Evolutionary conservation across 1,140 invertebrate genomes (phyloP).

Genomic region (Drosophila bocqueti): DNA sequence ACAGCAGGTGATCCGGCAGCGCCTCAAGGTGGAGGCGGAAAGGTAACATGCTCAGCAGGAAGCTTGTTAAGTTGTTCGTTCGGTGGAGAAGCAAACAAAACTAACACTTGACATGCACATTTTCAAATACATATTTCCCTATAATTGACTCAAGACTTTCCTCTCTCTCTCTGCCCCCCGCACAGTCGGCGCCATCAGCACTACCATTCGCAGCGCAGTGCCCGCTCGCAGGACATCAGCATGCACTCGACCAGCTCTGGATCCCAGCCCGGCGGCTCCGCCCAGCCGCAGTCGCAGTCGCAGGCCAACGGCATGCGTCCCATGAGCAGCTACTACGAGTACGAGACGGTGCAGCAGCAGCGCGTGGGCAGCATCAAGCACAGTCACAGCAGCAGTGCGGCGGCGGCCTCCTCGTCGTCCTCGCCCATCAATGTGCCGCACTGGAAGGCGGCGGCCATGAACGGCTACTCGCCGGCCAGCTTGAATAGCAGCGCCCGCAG

Average conservation of each 20-base stretch:
- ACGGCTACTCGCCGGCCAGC: constrained; percentile 70
- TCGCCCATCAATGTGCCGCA: constrained; percentile 78
- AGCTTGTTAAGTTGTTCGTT: neutral
- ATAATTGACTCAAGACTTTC: constrained; percentile 17
- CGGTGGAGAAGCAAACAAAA: neutral
- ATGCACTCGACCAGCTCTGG: constrained; percentile 61
- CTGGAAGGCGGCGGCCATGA: constrained; percentile 77
- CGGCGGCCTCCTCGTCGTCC: constrained; percentile 22
- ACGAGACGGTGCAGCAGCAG: constrained; percentile 90
- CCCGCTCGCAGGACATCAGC: constrained; percentile 87
- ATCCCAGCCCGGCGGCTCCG: constrained; percentile 31
- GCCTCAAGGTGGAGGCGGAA: constrained; percentile 90
- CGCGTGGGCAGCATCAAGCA: constrained; percentile 83
- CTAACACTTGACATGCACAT: neutral
- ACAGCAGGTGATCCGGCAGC: constrained; percentile 89
- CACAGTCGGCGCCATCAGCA: constrained; percentile 89
- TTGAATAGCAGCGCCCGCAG: constrained; percentile 83
- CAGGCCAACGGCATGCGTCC: constrained; percentile 85
- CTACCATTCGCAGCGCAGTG: constrained; percentile 91
- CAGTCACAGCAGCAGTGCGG: constrained; percentile 58
- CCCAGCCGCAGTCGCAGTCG: constrained; percentile 29
- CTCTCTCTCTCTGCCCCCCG: neutral
- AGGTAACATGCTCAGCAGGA: constrained; percentile 86
- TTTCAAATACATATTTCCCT: neutral
- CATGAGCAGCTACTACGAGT: constrained; percentile 93